Percentiles rank a stretch among this genome's conserved stretches.
Conservation (phyloP, 2,113 vertebrate genomes). For the Tapirus terrestris region DNA sequence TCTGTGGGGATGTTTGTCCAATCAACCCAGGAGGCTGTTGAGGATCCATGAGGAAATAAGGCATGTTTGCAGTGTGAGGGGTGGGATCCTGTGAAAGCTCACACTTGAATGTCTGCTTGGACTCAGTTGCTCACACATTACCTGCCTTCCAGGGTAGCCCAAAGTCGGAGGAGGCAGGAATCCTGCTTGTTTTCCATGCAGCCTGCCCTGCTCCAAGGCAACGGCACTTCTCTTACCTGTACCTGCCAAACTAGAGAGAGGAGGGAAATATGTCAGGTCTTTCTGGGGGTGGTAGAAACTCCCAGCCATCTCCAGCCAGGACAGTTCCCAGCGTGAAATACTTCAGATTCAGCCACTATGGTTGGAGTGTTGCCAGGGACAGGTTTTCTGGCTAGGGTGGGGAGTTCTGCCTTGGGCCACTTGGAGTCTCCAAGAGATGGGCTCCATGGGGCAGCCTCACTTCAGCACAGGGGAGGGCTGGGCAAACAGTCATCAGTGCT, state of each 20-base stretch:
- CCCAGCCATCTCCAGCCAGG: not conserved
- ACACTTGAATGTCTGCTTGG: no score
- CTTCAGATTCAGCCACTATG: not conserved
- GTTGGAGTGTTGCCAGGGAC: not conserved
- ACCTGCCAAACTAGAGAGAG: conserved; percentile 82
- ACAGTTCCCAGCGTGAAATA: not conserved
- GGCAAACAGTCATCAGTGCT: not conserved
- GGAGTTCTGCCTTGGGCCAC: not conserved
- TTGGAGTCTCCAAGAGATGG: not conserved
- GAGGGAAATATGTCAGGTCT: no score
- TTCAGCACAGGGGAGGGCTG: not conserved
- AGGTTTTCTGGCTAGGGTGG: not conserved
- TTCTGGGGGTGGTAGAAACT: not conserved
- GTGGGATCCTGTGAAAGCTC: not conserved
- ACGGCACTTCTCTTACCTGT: conserved; percentile 87
- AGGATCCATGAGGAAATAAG: not conserved
- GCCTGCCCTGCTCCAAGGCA: conserved; percentile 89
- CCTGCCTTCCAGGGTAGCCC: conserved; percentile 91
- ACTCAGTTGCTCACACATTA: conserved; percentile 42
- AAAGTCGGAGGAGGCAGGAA: conserved; percentile 87
- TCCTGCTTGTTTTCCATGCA: conserved; percentile 86
- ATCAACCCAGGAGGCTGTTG: not conserved
- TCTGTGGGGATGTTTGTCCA: not conserved
- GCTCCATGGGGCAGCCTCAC: not conserved
- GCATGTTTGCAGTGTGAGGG: not conserved